phyloP scores from a whole-genome alignment of 1,140 invertebrate genomes.

The Anagrus nilaparvatae region DNA sequence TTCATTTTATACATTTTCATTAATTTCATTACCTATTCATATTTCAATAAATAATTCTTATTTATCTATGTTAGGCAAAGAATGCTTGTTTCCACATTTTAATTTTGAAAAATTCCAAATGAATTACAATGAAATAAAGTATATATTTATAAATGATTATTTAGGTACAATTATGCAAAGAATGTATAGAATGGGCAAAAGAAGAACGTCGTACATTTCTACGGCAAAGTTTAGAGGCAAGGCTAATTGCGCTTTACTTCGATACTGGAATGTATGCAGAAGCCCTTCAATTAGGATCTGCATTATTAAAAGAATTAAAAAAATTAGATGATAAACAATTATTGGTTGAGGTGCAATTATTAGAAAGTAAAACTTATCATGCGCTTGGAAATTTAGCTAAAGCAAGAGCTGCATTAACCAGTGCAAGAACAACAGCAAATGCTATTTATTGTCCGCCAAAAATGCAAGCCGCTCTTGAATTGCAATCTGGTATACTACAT shows the following conservation, averaged over 20 bases:
- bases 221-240: constrained; percentile 87
- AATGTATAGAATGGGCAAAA: constrained; percentile 99
- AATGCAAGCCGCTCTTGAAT: constrained; percentile 91
- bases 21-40: not conserved
- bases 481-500: constrained; percentile 97
- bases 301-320: constrained; percentile 88
- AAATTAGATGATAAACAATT: constrained; percentile 99
- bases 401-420: constrained; percentile 92
- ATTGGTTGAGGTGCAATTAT: constrained; percentile 88
- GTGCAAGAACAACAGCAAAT: constrained; percentile 97
- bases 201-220: constrained; percentile 94
- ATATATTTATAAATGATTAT: not conserved
- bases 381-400: constrained; percentile 94
- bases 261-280: constrained; percentile 86
- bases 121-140: too few species aligned
- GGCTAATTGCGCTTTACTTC: constrained; percentile 89
- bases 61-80: not conserved
- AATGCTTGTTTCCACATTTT: not conserved
- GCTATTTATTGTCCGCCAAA: constrained; percentile 98
- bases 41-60: not conserved
- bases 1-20: not conserved
- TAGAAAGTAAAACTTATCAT: constrained; percentile 99
- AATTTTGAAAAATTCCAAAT: not conserved
- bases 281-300: constrained; percentile 72
- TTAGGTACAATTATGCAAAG: constrained; percentile 74